Conservation (phyloP, 2,113 vertebrate species). For the Hyaena hyaena region DNA sequence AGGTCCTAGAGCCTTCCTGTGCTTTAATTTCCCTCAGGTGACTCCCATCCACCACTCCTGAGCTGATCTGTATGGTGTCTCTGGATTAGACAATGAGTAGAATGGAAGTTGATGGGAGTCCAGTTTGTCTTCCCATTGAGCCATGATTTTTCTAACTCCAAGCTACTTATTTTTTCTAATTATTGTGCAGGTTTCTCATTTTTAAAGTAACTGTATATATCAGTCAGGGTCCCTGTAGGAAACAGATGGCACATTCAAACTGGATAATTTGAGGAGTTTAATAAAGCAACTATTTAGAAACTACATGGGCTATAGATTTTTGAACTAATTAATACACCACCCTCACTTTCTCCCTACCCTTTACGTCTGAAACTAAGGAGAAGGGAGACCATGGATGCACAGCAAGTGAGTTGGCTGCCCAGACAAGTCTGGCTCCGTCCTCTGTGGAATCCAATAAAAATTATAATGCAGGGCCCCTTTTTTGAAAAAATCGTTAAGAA, state of each 20-base stretch:
- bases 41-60: not conserved
- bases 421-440: not conserved
- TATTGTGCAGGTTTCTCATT: not conserved
- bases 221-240: not conserved
- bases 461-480: not conserved
- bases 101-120: not conserved
- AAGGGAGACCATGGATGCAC: not conserved
- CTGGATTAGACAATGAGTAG: not conserved
- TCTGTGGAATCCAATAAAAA: not conserved
- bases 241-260: conserved; percentile 11
- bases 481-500: not conserved
- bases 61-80: not conserved
- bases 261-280: conserved; percentile 4
- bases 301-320: not conserved
- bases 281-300: conserved; percentile 44
- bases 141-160: not conserved
- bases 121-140: conserved; percentile 33
- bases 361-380: not conserved
- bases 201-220: not conserved
- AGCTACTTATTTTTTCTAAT: conserved; percentile 26
- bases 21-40: not conserved
- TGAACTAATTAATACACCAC: not conserved
- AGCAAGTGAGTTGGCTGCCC: not conserved
- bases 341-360: not conserved
- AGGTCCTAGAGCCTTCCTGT: not conserved